Evolutionary conservation across 2,888 invertebrate genomes (phyloP).

Genomic region (Pollenia griseotomentosa): DNA sequence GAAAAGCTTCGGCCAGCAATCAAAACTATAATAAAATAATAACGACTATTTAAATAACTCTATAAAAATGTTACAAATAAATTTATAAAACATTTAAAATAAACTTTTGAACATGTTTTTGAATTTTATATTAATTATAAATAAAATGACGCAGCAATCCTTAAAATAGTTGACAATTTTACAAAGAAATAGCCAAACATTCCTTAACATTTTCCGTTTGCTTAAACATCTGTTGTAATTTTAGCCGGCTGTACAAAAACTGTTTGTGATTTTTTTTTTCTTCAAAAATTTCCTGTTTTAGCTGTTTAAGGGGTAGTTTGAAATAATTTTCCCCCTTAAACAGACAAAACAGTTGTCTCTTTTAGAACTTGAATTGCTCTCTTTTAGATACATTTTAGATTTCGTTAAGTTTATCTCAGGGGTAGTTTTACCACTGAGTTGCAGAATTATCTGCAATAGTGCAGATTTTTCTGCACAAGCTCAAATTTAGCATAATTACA

Average conservation of each 20-base stretch:
- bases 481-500: neutral
- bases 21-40: neutral
- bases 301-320: neutral
- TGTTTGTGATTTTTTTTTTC: neutral
- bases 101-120: too few relatives aligned
- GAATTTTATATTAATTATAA: too few relatives aligned
- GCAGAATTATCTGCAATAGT: conserved; percentile 15
- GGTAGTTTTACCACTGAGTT: neutral
- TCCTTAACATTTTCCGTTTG: conserved; percentile 38
- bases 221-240: neutral
- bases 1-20: neutral
- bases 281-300: neutral
- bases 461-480: neutral
- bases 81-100: neutral
- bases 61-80: neutral
- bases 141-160: too few relatives aligned
- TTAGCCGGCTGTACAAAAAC: neutral
- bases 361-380: neutral
- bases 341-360: too few relatives aligned
- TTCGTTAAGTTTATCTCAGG: conserved; percentile 67
- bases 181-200: neutral
- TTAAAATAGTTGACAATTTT: neutral
- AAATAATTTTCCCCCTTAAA: neutral
- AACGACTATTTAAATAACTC: conserved; percentile 17
- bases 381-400: neutral